A percentile compares a stretch with the other conserved stretches of the same genome.
Conservation (phyloP, 2,797 vertebrate genomes). For the Myripristis jacobus region DNA sequence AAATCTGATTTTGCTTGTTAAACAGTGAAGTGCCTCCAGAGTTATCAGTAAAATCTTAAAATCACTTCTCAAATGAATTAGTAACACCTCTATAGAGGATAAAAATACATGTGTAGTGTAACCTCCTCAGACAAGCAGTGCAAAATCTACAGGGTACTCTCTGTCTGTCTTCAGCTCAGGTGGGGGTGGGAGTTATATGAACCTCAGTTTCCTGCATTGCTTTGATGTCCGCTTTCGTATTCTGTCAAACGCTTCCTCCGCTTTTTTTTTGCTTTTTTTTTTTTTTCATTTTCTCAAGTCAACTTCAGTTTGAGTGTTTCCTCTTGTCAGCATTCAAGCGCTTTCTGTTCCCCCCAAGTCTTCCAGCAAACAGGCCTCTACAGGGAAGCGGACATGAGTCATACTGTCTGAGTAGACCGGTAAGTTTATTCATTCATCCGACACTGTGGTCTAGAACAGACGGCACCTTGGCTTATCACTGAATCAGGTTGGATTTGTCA, state of each 20-base stretch:
- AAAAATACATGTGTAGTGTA: background rate
- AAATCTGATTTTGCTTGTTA: too few species aligned
- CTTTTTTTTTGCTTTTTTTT: conserved; percentile 17
- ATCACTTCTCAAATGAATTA: too few species aligned
- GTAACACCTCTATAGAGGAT: too few species aligned
- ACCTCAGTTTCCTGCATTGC: conserved; percentile 59
- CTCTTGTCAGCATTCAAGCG: conserved; percentile 27
- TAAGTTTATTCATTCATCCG: conserved; percentile 51
- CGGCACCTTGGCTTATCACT: conserved; percentile 28
- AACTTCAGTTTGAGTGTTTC: conserved; percentile 38
- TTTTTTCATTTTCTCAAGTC: conserved; percentile 43
- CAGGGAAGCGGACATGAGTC: conserved; percentile 74
- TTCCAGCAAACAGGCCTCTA: conserved; percentile 42
- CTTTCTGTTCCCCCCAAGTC: conserved; percentile 23
- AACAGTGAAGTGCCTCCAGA: too few species aligned
- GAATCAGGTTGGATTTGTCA: conserved; percentile 39
- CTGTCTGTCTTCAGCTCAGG: conserved; percentile 22
- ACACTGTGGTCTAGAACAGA: conserved; percentile 19
- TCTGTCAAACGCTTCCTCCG: conserved; percentile 54
- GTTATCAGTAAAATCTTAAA: too few species aligned
- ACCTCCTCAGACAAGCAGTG: conserved; percentile 7
- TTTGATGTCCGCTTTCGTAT: conserved; percentile 62
- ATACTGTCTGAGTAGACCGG: conserved; percentile 54
- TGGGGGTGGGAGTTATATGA: conserved; percentile 36
- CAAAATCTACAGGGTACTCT: background rate